A percentile compares a stretch with the other conserved stretches of the same genome.
Conservation (phyloP, 2,888 invertebrate genomes). For the Teleiodes luculella region DNA sequence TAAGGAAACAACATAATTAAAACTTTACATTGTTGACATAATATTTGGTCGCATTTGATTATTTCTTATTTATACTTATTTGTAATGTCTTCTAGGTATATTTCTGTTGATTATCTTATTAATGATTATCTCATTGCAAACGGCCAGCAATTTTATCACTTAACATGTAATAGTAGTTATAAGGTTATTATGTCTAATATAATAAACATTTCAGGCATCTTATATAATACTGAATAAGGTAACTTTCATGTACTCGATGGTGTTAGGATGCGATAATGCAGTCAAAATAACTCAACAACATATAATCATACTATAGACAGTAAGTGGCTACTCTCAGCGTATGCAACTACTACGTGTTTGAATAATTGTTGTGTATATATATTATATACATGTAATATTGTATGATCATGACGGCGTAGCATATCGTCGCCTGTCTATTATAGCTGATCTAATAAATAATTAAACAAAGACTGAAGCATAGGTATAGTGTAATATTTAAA, state of each 20-base stretch:
- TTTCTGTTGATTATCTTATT: not conserved
- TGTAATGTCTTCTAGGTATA: not conserved
- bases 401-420: conserved; percentile 43
- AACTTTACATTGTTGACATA: not conserved
- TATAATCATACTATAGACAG: conserved; percentile 21
- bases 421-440: conserved; percentile 47
- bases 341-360: conserved; percentile 24
- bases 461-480: conserved; percentile 76
- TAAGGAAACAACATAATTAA: not conserved
- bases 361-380: conserved; percentile 44
- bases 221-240: conserved; percentile 22
- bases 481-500: conserved; percentile 73
- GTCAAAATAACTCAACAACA: conserved; percentile 16
- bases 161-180: conserved; percentile 41
- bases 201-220: conserved; percentile 35
- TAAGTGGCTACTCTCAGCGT: conserved; percentile 11
- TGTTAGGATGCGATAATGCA: conserved; percentile 9
- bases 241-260: conserved; percentile 7
- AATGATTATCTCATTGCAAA: conserved; percentile 28
- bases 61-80: conserved; percentile 1
- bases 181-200: conserved; percentile 33
- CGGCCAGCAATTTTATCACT: conserved; percentile 54
- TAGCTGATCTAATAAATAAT: conserved; percentile 69
- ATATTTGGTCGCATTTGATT: not conserved
- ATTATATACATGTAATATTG: conserved; percentile 39